Evolutionary conservation across 2,797 vertebrate genomes (phyloP).

Genomic region (Lutra lutra): DNA sequence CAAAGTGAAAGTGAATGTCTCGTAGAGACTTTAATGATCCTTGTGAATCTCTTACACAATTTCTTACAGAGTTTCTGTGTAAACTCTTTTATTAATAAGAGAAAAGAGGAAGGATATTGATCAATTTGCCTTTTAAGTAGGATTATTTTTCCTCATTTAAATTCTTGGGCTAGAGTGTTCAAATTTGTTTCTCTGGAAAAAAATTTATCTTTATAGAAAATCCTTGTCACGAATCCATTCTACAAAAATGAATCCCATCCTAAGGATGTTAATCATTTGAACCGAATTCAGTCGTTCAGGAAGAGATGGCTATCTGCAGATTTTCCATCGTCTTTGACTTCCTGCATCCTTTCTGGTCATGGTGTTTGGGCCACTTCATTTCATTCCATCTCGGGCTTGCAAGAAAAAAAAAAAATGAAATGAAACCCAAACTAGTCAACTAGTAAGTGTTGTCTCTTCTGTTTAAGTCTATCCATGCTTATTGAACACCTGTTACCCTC

Average conservation of each 20-base stretch:
- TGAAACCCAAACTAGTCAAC: neutral
- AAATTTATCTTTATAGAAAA: slow-evolving; percentile 42
- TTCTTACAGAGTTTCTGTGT: slow-evolving; percentile 66
- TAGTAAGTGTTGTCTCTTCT: neutral
- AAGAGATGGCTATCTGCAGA: neutral
- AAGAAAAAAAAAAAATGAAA: neutral
- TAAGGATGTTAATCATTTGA: slow-evolving; percentile 9
- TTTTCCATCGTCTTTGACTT: neutral
- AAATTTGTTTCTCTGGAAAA: slow-evolving; percentile 48
- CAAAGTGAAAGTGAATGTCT: slow-evolving; percentile 67
- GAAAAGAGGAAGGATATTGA: slow-evolving; percentile 43
- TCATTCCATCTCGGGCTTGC: neutral
- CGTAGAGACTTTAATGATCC: slow-evolving; percentile 63
- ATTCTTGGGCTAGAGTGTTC: slow-evolving; percentile 63
- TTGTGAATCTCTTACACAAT: slow-evolving; percentile 51
- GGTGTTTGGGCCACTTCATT: neutral
- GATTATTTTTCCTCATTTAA: slow-evolving; percentile 60
- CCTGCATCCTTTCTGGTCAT: neutral
- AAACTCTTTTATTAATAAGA: slow-evolving; percentile 71
- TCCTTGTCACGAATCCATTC: neutral
- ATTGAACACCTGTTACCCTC: neutral
- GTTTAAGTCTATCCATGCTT: neutral
- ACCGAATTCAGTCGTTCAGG: neutral
- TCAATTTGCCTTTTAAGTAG: slow-evolving; percentile 57
- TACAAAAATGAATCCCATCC: neutral